Conservation (phyloP, 2,113 vertebrate genomes). For the Menidia beryllina region DNA sequence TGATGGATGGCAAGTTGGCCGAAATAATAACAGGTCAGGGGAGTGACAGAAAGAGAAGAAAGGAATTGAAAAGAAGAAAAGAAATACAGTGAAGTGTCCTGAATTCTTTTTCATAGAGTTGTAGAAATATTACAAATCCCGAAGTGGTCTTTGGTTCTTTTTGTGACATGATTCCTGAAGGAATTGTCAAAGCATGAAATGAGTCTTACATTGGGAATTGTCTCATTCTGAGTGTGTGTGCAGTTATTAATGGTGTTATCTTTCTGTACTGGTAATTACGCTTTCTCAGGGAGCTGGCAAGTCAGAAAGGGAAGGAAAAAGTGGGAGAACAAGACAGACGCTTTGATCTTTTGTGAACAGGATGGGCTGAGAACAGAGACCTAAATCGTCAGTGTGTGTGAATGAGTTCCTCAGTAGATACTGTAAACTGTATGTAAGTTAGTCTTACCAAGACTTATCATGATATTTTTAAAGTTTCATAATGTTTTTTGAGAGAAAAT, state of each 20-base stretch:
- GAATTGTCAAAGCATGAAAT: slow-evolving; percentile 83
- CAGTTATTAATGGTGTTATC: slow-evolving; percentile 80
- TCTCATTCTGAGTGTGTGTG: slow-evolving; percentile 76
- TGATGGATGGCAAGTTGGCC: slow-evolving; percentile 48
- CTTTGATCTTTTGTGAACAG: slow-evolving; percentile 78
- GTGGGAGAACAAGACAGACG: slow-evolving; percentile 65
- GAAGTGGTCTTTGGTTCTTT: slow-evolving; percentile 74
- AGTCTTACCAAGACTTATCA: slow-evolving; percentile 19
- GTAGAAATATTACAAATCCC: slow-evolving; percentile 68
- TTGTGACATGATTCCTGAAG: slow-evolving; percentile 76
- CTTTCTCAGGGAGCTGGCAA: slow-evolving; percentile 71
- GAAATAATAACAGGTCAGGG: slow-evolving; percentile 55
- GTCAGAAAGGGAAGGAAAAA: slow-evolving; percentile 63
- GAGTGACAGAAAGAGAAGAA: slow-evolving; percentile 30
- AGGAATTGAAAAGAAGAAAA: slow-evolving; percentile 42
- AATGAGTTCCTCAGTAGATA: slow-evolving; percentile 44
- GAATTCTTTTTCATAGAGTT: slow-evolving; percentile 58
- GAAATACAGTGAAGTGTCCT: slow-evolving; percentile 56
- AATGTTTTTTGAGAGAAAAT: not conserved
- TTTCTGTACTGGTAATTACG: slow-evolving; percentile 79
- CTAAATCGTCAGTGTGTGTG: slow-evolving; percentile 47
- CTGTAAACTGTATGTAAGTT: slow-evolving; percentile 28
- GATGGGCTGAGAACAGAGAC: slow-evolving; percentile 64
- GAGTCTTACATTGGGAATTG: slow-evolving; percentile 79
- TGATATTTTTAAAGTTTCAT: not conserved